These are phyloP conservation scores for Syritta pipiens DNA, from an alignment of 2,888 invertebrate species.

Conservation along the genomic window DNA sequence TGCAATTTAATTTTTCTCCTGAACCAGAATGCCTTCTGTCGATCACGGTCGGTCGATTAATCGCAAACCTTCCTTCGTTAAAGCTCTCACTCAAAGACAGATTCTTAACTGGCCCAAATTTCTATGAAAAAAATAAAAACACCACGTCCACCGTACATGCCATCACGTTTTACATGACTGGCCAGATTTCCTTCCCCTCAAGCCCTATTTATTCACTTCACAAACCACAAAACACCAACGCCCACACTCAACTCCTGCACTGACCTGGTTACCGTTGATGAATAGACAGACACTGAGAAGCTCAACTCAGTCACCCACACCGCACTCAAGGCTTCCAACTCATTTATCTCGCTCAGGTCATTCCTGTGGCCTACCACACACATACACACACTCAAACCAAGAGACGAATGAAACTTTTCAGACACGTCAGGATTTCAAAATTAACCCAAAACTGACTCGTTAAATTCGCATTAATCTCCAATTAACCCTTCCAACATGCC, in stretches of 20 bases:
- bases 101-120: too few species aligned
- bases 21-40: too few species aligned
- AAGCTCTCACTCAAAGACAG: too few species aligned
- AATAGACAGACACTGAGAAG: neutral
- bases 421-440: neutral
- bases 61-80: too few species aligned
- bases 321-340: neutral
- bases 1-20: too few species aligned
- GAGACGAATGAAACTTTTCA: slow-evolving; percentile 15
- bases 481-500: slow-evolving; percentile 2
- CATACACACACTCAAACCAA: too few species aligned
- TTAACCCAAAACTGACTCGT: slow-evolving; percentile 14
- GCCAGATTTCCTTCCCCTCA: too few species aligned
- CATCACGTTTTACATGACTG: too few species aligned
- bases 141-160: too few species aligned
- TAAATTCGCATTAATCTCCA: slow-evolving; percentile 31
- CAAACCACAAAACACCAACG: neutral
- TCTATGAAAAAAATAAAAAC: too few species aligned
- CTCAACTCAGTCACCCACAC: neutral
- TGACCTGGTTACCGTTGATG: neutral
- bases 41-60: too few species aligned
- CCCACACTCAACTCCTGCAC: neutral
- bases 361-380: slow-evolving; percentile 3
- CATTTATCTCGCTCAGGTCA: neutral
- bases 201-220: neutral